phyloP scores from a whole-genome alignment of 1,140 invertebrate genomes.

The Ridgeia piscesae region DNA sequence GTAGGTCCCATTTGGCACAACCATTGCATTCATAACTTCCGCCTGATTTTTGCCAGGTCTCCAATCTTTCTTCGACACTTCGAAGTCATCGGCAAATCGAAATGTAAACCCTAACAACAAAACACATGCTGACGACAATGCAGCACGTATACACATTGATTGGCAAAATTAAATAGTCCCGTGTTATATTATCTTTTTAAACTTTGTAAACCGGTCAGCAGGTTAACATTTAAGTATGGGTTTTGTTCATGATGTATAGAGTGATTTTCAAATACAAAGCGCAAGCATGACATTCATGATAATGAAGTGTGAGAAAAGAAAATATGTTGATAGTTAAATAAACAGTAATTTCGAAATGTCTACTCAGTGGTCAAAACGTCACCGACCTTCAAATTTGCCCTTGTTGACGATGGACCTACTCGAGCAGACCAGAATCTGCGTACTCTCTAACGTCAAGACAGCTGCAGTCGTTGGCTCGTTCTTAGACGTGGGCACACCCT shows the following conservation, averaged over 20 bases:
- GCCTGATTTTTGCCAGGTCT: conserved; percentile 72
- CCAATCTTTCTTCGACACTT: conserved; percentile 94
- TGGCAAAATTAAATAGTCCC: not conserved
- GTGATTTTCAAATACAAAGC: too few species aligned
- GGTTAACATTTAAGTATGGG: too few species aligned
- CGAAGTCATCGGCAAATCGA: conserved; percentile 94
- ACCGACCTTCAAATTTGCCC: conserved; percentile 59
- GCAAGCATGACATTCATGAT: too few species aligned
- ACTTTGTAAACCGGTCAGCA: not conserved
- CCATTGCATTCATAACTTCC: conserved; percentile 89
- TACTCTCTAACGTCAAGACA: conserved; percentile 91
- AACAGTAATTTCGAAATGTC: not conserved
- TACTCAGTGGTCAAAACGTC: not conserved
- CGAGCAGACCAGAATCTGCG: conserved; percentile 87
- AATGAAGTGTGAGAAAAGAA: too few species aligned
- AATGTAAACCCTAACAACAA: conserved; percentile 76
- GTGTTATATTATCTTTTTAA: not conserved
- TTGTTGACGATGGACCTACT: conserved; percentile 79
- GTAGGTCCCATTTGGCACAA: conserved; percentile 96
- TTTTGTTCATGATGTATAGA: too few species aligned
- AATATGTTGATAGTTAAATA: not conserved
- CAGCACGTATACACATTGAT: not conserved
- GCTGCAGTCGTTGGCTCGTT: conserved; percentile 77
- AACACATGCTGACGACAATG: not conserved
- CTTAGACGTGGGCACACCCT: not conserved